Evolutionary conservation across 2,797 vertebrate species (phyloP), one percentile per base, ranked within the genome.

Genomic region (Tinamus major): DNA sequence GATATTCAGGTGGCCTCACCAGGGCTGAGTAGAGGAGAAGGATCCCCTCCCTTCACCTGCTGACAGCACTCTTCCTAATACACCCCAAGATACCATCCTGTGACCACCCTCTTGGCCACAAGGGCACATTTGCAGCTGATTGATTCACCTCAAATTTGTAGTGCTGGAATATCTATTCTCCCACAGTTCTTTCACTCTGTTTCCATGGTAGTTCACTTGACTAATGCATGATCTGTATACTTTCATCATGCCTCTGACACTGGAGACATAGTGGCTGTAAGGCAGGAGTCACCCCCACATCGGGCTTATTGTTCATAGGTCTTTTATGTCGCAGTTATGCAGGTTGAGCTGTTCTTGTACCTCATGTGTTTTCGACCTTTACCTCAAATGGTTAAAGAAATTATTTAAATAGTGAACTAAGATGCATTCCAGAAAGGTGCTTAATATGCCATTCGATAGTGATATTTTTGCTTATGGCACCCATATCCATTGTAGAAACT

Each of bases 131-230:
- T 79, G 9, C 7, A 69, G 62, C 4, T 51, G 64, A 61, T 0
- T 3, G 33, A 39, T 53, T 84, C 21, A 78, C 12, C 29, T 68
- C 42, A 21, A 23, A 51, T 42, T 9, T 77, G 4, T 2, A 83
- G 33, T 27, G n/a, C 23, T 85, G 27, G 19, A 59, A 70, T 42
- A 63, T 4, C 20, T 8, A 0, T 37, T 79, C 9, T 69, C 41
- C 74, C 27, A 41, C 1, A 4, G 41, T 2, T 17, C 7, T 31
- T 87, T 89, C 13, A 58, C 8, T 42, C 24, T 0, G 0, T 53
- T 81, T 87, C 46, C n/a, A 7, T 4, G 4, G 33, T 10, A 46
- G 19, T 8, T 65, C 44, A 69, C 19, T 23, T 70, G 3, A 77
- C 15, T 15, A 21, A 29, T 42, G 13, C 10, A 44, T 87, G 26